phyloP scores from a whole-genome alignment of 2,797 vertebrate genomes.

The Acipenser ruthenus region DNA sequence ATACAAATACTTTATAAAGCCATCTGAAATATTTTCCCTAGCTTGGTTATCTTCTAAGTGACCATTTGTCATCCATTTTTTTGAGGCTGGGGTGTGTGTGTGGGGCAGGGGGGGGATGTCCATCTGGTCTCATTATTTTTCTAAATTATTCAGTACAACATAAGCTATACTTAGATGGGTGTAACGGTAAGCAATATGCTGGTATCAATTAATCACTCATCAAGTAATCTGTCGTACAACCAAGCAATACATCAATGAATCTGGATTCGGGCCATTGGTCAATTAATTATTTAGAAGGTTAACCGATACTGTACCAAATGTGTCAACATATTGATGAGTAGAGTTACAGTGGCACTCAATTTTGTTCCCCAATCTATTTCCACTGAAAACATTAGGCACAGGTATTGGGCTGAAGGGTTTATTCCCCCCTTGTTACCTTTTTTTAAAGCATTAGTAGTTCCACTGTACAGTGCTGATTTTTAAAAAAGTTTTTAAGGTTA shows the following conservation, averaged over 20 bases:
- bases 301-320: slow-evolving; percentile 40
- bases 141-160: slow-evolving; percentile 45
- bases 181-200: slow-evolving; percentile 49
- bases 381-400: too few species aligned
- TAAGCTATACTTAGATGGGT: not conserved
- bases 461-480: too few species aligned
- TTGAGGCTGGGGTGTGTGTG: not conserved
- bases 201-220: slow-evolving; percentile 63
- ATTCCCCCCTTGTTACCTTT: too few species aligned
- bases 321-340: slow-evolving; percentile 24
- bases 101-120: slow-evolving; percentile 16
- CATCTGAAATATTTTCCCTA: too few species aligned
- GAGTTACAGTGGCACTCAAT: too few species aligned
- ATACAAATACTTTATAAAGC: too few species aligned
- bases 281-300: slow-evolving; percentile 60
- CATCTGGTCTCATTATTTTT: slow-evolving; percentile 30
- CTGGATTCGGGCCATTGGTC: slow-evolving; percentile 11
- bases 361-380: too few species aligned
- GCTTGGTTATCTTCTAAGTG: too few species aligned
- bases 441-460: too few species aligned
- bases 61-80: too few species aligned
- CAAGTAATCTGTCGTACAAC: slow-evolving; percentile 42
- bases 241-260: slow-evolving; percentile 20
- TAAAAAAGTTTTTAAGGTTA: too few species aligned
- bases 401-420: too few species aligned